phyloP scores from a whole-genome alignment of 2,113 vertebrate genomes.

The Pithys albifrons region DNA sequence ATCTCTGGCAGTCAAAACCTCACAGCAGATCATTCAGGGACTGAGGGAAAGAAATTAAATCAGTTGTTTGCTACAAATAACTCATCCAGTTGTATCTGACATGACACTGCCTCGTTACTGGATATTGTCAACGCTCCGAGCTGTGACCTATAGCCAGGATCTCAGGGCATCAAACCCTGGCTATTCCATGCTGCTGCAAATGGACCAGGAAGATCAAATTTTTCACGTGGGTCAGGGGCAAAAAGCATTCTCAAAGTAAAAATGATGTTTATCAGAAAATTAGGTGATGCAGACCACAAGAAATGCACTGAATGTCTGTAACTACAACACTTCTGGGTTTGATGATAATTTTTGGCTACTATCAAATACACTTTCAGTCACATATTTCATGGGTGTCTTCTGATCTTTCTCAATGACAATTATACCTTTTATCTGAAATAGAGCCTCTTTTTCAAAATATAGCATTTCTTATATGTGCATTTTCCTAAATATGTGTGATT shows the following conservation, averaged over 20 bases:
- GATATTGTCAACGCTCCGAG: background rate
- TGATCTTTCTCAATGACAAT: background rate
- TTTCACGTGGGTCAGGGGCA: background rate
- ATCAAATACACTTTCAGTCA: background rate
- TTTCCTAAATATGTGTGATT: background rate
- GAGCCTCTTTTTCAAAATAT: background rate
- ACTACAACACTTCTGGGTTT: background rate
- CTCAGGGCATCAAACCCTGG: background rate
- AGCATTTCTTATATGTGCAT: background rate
- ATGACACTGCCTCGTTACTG: background rate
- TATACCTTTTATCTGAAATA: background rate
- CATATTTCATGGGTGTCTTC: background rate
- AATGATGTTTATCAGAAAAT: background rate
- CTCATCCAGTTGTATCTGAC: background rate
- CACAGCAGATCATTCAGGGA: background rate
- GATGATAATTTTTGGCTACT: background rate
- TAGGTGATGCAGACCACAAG: background rate
- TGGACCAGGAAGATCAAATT: background rate
- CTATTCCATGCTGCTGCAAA: background rate
- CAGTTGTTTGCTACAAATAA: constrained; percentile 35
- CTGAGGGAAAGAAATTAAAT: constrained; percentile 11
- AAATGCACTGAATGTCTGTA: background rate
- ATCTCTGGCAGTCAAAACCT: constrained; percentile 23
- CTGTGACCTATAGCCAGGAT: background rate
- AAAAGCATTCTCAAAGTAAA: background rate